A percentile compares a stretch with the other conserved stretches of the same genome.
Conservation (phyloP, 2,797 vertebrate genomes). For the Chelon labrosus region DNA sequence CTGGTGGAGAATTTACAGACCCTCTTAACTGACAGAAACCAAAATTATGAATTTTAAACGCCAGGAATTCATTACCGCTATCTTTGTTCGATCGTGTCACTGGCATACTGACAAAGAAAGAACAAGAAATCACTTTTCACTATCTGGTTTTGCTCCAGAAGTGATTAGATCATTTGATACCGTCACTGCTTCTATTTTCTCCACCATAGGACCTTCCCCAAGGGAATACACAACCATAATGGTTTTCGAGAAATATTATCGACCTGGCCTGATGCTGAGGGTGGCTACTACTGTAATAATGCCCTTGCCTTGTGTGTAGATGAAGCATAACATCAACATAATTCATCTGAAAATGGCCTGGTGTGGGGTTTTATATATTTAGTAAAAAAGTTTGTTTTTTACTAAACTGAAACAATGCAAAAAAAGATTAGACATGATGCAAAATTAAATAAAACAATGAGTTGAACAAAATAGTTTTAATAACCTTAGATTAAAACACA, state of each 20-base stretch:
- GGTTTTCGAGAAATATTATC: conserved; percentile 81
- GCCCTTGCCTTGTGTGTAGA: conserved; percentile 51
- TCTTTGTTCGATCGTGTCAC: conserved; percentile 54
- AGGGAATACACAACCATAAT: conserved; percentile 73
- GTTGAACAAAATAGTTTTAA: too few relatives aligned
- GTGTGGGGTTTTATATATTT: conserved; percentile 12
- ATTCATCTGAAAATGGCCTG: conserved; percentile 50
- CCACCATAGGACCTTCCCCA: conserved; percentile 47
- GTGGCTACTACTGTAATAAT: conserved; percentile 61
- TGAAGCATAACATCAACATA: conserved; percentile 39
- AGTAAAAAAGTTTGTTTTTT: too few relatives aligned
- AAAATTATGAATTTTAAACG: conserved; percentile 56
- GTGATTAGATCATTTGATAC: conserved; percentile 78
- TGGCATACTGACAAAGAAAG: conserved; percentile 53
- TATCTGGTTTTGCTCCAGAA: conserved; percentile 69
- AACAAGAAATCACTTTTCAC: conserved; percentile 71
- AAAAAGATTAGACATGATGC: too few relatives aligned
- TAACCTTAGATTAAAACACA: too few relatives aligned
- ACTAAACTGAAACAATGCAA: too few relatives aligned
- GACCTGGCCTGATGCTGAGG: conserved; percentile 66
- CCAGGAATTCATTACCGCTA: conserved; percentile 63
- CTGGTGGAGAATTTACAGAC: conserved; percentile 51
- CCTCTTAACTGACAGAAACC: conserved; percentile 38
- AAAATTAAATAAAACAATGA: too few relatives aligned
- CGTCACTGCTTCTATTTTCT: conserved; percentile 72